A percentile compares a stretch with the other conserved stretches of the same genome.
Evolutionary conservation across 2,797 vertebrate genomes (phyloP).

Genomic region (Enteromius afrohamiltoni): DNA sequence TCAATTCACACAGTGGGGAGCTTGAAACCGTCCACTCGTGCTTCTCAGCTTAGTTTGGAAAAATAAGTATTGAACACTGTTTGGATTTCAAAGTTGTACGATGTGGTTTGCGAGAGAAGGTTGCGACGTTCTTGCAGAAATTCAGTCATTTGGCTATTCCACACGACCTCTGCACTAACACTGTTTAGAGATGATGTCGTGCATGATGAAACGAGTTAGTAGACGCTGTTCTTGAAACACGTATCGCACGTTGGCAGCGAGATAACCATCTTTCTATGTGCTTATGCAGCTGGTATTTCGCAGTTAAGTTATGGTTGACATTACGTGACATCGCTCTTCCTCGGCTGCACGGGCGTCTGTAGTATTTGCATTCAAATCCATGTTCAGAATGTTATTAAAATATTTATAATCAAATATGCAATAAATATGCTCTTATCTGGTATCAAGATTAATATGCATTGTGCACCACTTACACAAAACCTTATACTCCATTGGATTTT

Average conservation of each 20-base stretch:
- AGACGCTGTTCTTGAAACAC: constrained; percentile 2
- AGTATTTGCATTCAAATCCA: background rate
- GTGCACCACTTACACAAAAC: background rate
- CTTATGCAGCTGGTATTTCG: background rate
- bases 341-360: background rate
- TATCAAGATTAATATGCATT: background rate
- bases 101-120: constrained; percentile 53
- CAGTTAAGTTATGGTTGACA: background rate
- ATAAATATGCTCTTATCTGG: background rate
- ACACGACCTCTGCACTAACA: background rate
- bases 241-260: background rate
- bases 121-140: constrained; percentile 26
- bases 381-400: background rate
- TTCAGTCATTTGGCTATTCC: constrained; percentile 7
- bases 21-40: constrained; percentile 82
- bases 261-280: background rate
- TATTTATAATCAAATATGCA: background rate
- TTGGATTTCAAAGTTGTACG: constrained; percentile 64
- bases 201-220: background rate
- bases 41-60: constrained; percentile 76
- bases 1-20: constrained; percentile 87
- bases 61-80: constrained; percentile 76
- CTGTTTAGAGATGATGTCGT: background rate
- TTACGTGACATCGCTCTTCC: background rate
- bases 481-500: background rate